phyloP scores from a whole-genome alignment of 2,888 invertebrate species.

The Cephus spinipes region DNA sequence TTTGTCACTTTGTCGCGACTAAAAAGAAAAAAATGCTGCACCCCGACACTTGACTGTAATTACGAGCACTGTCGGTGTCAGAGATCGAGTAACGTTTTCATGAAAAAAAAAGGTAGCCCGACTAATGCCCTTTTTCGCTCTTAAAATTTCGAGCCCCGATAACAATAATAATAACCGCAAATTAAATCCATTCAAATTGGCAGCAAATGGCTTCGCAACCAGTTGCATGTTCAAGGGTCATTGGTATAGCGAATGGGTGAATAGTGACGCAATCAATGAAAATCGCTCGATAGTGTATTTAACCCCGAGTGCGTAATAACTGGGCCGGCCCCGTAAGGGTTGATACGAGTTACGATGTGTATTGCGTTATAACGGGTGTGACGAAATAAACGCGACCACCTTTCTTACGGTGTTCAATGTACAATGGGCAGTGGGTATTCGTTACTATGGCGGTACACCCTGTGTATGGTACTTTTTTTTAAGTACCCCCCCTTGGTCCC shows the following conservation, averaged over 20 bases:
- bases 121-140: too few relatives aligned
- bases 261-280: constrained; percentile 6
- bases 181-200: constrained; percentile 3
- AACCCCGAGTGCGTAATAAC: constrained; percentile 31
- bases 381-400: constrained; percentile 12
- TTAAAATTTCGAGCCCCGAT: too few relatives aligned
- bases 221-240: constrained; percentile 55
- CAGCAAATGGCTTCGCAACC: constrained; percentile 52
- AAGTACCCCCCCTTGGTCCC: background rate
- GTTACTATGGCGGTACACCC: background rate
- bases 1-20: constrained; percentile 28
- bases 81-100: too few relatives aligned
- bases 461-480: background rate
- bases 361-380: constrained; percentile 20
- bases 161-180: too few relatives aligned
- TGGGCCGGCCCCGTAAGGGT: background rate
- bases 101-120: too few relatives aligned
- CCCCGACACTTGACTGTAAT: too few relatives aligned
- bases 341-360: constrained; percentile 14
- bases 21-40: too few relatives aligned
- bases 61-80: too few relatives aligned
- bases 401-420: too few relatives aligned
- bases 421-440: too few relatives aligned
- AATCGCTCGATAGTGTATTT: constrained; percentile 45
- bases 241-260: constrained; percentile 17